Evolutionary conservation across 2,113 vertebrate genomes (phyloP).

Genomic region (Syrrhaptes paradoxus): DNA sequence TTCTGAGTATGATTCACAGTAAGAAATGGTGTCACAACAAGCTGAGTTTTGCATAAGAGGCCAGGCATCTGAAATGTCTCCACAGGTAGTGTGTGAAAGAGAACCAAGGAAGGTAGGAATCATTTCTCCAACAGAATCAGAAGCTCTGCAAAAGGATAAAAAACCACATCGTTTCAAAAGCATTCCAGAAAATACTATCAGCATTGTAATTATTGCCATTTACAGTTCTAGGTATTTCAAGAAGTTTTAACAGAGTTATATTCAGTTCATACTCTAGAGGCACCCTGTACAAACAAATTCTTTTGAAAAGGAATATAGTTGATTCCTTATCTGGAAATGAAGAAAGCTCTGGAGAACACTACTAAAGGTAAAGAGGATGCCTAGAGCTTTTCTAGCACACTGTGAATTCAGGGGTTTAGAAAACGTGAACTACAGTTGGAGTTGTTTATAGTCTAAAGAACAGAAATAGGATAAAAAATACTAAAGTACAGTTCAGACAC

Average conservation of each 20-base stretch:
- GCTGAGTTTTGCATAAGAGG: constrained; percentile 77
- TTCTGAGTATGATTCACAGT: constrained; percentile 71
- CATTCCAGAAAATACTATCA: background rate
- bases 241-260: background rate
- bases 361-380: background rate
- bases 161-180: background rate
- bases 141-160: constrained; percentile 55
- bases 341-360: background rate
- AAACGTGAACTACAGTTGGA: background rate
- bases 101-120: constrained; percentile 75
- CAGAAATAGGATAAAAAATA: background rate
- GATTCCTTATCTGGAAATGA: background rate
- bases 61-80: constrained; percentile 77
- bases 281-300: background rate
- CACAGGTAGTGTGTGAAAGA: constrained; percentile 64
- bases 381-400: background rate
- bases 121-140: constrained; percentile 73
- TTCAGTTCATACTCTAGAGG: background rate
- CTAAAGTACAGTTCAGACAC: background rate
- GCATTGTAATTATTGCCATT: background rate
- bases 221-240: background rate
- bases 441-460: background rate
- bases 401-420: background rate
- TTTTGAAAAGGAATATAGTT: background rate
- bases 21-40: constrained; percentile 63